Evolutionary conservation across 2,888 invertebrate species (phyloP), one percentile per base, ranked within the genome.

Genomic region (Pammene aurita): DNA sequence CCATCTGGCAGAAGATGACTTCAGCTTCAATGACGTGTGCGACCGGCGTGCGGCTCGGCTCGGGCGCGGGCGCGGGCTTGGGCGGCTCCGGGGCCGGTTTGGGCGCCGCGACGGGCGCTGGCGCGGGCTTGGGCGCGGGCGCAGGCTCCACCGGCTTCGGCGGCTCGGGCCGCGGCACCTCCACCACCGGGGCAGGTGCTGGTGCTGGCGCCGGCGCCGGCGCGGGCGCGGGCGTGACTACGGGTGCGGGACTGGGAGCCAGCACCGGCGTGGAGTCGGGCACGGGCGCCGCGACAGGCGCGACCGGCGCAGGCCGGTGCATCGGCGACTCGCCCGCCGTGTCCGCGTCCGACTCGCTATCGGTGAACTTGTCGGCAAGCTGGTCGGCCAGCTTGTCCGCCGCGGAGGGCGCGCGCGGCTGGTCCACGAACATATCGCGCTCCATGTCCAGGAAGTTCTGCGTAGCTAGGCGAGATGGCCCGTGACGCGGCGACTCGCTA

Each of bases 1-100:
- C 95, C 94, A 95, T 95, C 85, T 94, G 94, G 84, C 94, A 94
- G 90, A 95, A 95, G 79, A 95, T 94, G 74, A 95, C 95, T 80
- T 95, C 95, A 54, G 95, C 94, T 78, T 94, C 94, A 72, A 94
- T 94, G 80, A 93, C 90, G 80, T 92, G 92, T 44, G 93, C 89
- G 67, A 87, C 78, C 67, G 90, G 86, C 64, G 83, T 82, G 73
- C 86, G 85, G 69, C 78, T 58, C 14, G 84, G 78, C 73, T 85
- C 79, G 63, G 73, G 78, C 56, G 71, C 54, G 73, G 74, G 72
- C 42, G 75, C 74, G 16, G 74, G 74, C 38, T 75, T 70, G 2
- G 80, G 74, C 61, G 71, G 74, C 48, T 34, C 56, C 72, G 74
- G 72, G 18, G 75, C 74, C 14, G 74, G 74, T 41, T 76, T 69